These are phyloP conservation scores for Eupleurogrammus muticus DNA, from an alignment of 2,797 vertebrate genomes.

Conservation along the genomic window DNA sequence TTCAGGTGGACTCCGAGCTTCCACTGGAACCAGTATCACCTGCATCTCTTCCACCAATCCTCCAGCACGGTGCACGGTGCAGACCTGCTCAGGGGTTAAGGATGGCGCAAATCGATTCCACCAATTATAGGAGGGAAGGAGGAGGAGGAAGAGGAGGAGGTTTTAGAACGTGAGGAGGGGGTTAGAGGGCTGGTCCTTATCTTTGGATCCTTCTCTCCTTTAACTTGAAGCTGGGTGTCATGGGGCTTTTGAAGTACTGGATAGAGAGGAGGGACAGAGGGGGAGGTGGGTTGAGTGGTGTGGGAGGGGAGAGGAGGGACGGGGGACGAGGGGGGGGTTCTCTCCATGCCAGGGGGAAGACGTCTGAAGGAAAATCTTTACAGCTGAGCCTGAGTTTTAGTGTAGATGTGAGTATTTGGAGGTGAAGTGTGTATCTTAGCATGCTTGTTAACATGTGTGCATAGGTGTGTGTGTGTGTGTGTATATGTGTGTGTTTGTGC, in stretches of 20 bases:
- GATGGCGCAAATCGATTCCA: slow-evolving; percentile 82
- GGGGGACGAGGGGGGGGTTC: slow-evolving; percentile 69
- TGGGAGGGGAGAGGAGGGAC: slow-evolving; percentile 11
- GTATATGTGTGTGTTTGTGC: slow-evolving; percentile 47
- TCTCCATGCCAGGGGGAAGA: slow-evolving; percentile 81
- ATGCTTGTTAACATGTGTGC: slow-evolving; percentile 33
- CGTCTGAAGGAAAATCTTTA: slow-evolving; percentile 87
- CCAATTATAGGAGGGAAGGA: slow-evolving; percentile 75
- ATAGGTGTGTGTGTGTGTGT: slow-evolving; percentile 57
- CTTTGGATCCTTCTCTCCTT: slow-evolving; percentile 78
- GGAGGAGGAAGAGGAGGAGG: slow-evolving; percentile 57
- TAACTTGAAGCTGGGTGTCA: slow-evolving; percentile 82
- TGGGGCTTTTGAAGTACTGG: slow-evolving; percentile 84
- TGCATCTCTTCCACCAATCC: slow-evolving; percentile 45
- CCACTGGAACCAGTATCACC: slow-evolving; percentile 31
- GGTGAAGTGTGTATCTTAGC: slow-evolving; percentile 38
- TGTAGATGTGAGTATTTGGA: neutral
- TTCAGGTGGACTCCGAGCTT: no score
- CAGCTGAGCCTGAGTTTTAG: slow-evolving; percentile 61
- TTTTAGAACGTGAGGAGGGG: slow-evolving; percentile 63
- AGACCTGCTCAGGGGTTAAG: slow-evolving; percentile 83
- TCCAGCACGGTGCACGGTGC: slow-evolving; percentile 49
- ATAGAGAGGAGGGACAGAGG: slow-evolving; percentile 75
- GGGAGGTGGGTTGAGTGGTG: slow-evolving; percentile 10
- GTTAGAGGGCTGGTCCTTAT: slow-evolving; percentile 74